These are phyloP conservation scores for Melipona beecheii DNA, from an alignment of 2,888 invertebrate genomes.

Conservation along the genomic window DNA sequence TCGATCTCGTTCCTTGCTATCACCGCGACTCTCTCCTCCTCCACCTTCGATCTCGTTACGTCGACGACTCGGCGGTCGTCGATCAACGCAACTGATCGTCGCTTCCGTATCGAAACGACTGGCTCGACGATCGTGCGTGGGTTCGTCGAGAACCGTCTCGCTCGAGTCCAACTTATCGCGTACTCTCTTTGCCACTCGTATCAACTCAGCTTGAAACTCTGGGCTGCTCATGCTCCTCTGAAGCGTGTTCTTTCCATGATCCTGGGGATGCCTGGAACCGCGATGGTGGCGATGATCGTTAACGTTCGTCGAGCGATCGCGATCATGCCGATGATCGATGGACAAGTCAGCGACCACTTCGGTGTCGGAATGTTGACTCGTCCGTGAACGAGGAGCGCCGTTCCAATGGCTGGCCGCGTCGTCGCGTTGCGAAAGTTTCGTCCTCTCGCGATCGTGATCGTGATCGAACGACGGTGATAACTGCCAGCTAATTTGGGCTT, in stretches of 20 bases:
- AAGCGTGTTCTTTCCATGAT: slow-evolving; percentile 80
- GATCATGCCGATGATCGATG: slow-evolving; percentile 34
- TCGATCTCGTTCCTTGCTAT: background rate
- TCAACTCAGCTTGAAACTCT: slow-evolving; percentile 86
- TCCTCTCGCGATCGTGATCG: slow-evolving; percentile 31
- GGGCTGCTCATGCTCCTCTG: slow-evolving; percentile 84
- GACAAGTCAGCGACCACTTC: background rate
- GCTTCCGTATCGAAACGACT: background rate
- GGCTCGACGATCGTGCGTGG: background rate
- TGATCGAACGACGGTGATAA: slow-evolving; percentile 47
- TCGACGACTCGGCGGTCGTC: background rate
- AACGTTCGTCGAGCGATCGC: slow-evolving; percentile 4
- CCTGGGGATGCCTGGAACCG: slow-evolving; percentile 58
- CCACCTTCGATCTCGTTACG: background rate
- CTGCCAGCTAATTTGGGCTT: slow-evolving; percentile 79
- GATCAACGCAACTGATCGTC: background rate
- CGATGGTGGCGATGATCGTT: slow-evolving; percentile 51
- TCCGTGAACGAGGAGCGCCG: background rate
- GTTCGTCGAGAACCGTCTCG: slow-evolving; percentile 16
- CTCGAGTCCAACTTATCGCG: slow-evolving; percentile 75
- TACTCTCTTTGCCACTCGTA: slow-evolving; percentile 77
- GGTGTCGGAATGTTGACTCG: background rate
- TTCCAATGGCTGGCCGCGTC: slow-evolving; percentile 25
- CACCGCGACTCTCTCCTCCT: background rate
- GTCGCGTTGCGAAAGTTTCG: background rate